Conservation (phyloP, 2,797 vertebrate species). For the Petrocephalus schoutedeni region DNA sequence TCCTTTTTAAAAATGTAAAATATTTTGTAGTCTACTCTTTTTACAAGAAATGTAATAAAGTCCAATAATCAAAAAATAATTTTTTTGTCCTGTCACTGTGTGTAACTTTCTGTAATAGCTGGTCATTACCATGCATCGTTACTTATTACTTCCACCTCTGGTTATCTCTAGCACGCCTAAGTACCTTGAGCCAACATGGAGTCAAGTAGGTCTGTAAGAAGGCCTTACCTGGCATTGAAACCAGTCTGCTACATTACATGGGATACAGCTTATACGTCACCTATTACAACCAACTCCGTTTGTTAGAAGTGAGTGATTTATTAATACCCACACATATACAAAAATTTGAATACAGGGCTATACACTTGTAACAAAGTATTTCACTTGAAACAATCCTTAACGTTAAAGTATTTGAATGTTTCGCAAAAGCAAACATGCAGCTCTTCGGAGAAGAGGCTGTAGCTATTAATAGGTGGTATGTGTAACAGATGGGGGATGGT, state of each 20-base stretch:
- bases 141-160: not conserved
- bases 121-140: not conserved
- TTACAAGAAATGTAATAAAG: conserved; percentile 2
- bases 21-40: not conserved
- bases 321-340: not conserved
- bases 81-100: not conserved
- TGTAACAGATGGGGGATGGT: not conserved
- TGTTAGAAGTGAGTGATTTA: not conserved
- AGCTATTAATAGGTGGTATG: not conserved
- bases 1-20: not conserved
- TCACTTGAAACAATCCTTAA: not conserved
- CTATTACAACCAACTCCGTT: not conserved
- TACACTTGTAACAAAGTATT: not conserved
- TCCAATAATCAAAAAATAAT: not conserved
- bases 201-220: not conserved
- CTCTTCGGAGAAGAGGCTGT: not conserved
- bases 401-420: not conserved
- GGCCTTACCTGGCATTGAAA: not conserved
- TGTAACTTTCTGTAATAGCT: not conserved
- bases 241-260: not conserved
- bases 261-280: not conserved
- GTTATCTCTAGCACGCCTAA: not conserved
- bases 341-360: not conserved
- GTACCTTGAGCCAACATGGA: not conserved
- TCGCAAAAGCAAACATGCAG: not conserved